phyloP scores from a whole-genome alignment of 2,888 invertebrate genomes.

The Hyposoter dolosus region DNA sequence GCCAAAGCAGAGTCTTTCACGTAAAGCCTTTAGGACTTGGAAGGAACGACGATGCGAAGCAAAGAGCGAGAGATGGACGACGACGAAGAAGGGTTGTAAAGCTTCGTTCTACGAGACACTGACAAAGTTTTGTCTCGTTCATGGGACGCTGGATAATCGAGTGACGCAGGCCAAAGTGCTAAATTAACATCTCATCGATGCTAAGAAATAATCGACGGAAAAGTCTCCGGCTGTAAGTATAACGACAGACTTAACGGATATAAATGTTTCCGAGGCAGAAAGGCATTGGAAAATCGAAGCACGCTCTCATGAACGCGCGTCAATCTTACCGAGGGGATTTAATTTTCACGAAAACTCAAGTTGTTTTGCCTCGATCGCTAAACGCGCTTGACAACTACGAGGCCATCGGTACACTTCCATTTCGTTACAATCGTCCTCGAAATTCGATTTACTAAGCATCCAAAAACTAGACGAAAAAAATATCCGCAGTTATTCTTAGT shows the following conservation, averaged over 20 bases:
- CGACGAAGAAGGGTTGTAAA: slow-evolving; percentile 8
- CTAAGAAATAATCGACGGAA: slow-evolving; percentile 46
- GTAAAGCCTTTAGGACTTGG: slow-evolving; percentile 9
- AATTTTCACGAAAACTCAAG: slow-evolving; percentile 28
- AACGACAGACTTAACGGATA: neutral
- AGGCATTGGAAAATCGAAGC: slow-evolving; percentile 44
- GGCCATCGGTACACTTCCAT: slow-evolving; percentile 3
- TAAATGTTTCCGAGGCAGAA: neutral
- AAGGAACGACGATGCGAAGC: neutral
- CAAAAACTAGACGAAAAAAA: neutral
- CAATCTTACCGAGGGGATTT: slow-evolving; percentile 44
- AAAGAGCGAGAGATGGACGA: neutral
- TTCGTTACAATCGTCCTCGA: slow-evolving; percentile 5
- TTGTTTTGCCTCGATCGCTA: slow-evolving; percentile 8
- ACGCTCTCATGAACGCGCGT: slow-evolving; percentile 36
- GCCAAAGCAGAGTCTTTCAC: slow-evolving; percentile 2
- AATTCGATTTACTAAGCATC: neutral
- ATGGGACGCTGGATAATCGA: slow-evolving; percentile 67
- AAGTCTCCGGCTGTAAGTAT: slow-evolving; percentile 3
- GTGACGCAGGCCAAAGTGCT: slow-evolving; percentile 61
- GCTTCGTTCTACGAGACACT: slow-evolving; percentile 13
- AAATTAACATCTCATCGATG: slow-evolving; percentile 72
- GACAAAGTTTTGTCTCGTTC: slow-evolving; percentile 37
- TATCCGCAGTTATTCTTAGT: too few relatives aligned
- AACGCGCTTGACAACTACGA: slow-evolving; percentile 19